Conservation (phyloP, 2,797 vertebrate species). For the Hippoglossus hippoglossus region DNA sequence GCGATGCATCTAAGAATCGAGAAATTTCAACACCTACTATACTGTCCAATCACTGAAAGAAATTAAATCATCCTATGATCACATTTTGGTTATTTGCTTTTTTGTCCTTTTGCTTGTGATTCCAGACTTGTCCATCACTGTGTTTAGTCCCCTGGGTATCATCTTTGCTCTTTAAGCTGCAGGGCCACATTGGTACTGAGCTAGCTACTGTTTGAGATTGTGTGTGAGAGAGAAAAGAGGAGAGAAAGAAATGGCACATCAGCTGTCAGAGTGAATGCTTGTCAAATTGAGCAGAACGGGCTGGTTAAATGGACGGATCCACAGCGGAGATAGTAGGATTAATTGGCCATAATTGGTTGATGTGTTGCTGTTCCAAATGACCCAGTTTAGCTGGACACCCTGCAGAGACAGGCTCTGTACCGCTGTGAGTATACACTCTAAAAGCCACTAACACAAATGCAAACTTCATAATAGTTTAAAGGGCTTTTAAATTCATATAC, state of each 20-base stretch:
- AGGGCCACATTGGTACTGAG: slow-evolving; percentile 3
- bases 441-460: slow-evolving; percentile 1
- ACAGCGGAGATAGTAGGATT: slow-evolving; percentile 63
- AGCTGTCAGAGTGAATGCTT: slow-evolving; percentile 55
- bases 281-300: slow-evolving; percentile 68
- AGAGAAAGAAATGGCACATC: slow-evolving; percentile 51
- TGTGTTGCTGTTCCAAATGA: slow-evolving; percentile 69
- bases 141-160: slow-evolving; percentile 15
- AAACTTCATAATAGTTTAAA: not conserved
- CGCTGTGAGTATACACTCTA: not conserved
- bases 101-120: slow-evolving; percentile 6
- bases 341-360: slow-evolving; percentile 71
- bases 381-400: slow-evolving; percentile 61
- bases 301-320: slow-evolving; percentile 60
- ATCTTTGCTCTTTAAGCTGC: slow-evolving; percentile 21
- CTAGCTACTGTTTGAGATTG: slow-evolving; percentile 10
- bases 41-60: no score
- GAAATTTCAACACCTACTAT: no score
- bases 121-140: slow-evolving; percentile 11
- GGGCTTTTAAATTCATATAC: not conserved
- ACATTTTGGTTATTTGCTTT: not conserved
- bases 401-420: slow-evolving; percentile 13
- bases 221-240: slow-evolving; percentile 17
- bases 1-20: no score
- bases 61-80: not conserved